These are phyloP conservation scores for Isoperla grammatica DNA, from an alignment of 2,888 invertebrate species.

Conservation along the genomic window DNA sequence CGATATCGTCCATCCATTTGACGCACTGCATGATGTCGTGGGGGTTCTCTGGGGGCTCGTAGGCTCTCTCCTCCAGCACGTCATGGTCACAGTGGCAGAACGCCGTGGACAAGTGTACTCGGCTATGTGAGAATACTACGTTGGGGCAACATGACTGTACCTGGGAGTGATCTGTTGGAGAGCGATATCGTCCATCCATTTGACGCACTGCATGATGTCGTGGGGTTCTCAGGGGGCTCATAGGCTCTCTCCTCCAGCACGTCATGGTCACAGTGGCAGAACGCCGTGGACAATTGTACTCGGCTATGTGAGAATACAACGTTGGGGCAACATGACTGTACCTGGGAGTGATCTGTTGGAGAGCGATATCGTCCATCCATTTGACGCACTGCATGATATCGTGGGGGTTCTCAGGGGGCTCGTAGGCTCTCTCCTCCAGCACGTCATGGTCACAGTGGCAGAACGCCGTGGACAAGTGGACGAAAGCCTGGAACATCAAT, in stretches of 20 bases:
- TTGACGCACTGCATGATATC: slow-evolving; percentile 36
- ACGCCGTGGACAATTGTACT: slow-evolving; percentile 39
- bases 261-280: slow-evolving; percentile 38
- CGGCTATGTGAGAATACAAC: slow-evolving; percentile 32
- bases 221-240: slow-evolving; percentile 36
- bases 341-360: slow-evolving; percentile 33
- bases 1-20: slow-evolving; percentile 35
- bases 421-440: slow-evolving; percentile 37
- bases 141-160: too few species aligned
- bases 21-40: slow-evolving; percentile 13
- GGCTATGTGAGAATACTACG: too few species aligned
- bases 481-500: slow-evolving; percentile 33
- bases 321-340: too few species aligned
- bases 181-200: slow-evolving; percentile 36
- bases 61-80: slow-evolving; percentile 34
- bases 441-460: slow-evolving; percentile 37
- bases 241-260: slow-evolving; percentile 37
- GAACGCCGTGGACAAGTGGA: slow-evolving; percentile 39
- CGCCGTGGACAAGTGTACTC: slow-evolving; percentile 93
- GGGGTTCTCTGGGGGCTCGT: too few species aligned
- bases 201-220: slow-evolving; percentile 35
- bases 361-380: slow-evolving; percentile 35
- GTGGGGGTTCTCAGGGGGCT: slow-evolving; percentile 35
- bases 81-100: slow-evolving; percentile 88
- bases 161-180: slow-evolving; percentile 34